Evolutionary conservation across 2,113 vertebrate species (phyloP), one percentile per base, ranked within the genome.

Genomic region (Ginglymostoma cirratum): DNA sequence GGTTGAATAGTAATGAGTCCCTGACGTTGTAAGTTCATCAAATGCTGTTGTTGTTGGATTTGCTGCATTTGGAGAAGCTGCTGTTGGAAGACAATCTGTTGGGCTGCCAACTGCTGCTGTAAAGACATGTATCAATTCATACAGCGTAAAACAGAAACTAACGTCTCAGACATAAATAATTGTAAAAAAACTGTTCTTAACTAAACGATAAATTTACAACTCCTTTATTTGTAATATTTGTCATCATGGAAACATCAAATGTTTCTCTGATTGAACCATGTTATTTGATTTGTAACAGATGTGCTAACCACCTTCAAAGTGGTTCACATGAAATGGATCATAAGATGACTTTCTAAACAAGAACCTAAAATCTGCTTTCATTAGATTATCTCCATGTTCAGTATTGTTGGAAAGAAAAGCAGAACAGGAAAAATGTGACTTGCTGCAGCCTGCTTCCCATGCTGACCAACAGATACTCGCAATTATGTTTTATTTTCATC

Each of bases 21-120:
- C 98, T 99, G 99, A 97, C 99, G 98, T 98, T 99, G 99, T 97
- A 99, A 99, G 98, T 98, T 99, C 97, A 99, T 98, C 98, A 99
- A 98, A 97, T 99, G 99, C 78, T 99, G 99, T 97, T 99, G 99
- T 98, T 99, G 99, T 97, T 99, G 99, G 97, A 99, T 98, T 97
- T 99, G 99, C 97, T 99, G 99, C 99, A 99, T 99, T 98, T 99
- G 99, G 97, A 99, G 98, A 97, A 99, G 99, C 97, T 99, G 99
- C 98, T 99, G 99, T 98, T 99, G 99, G 98, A 99, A 99, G 98
- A 99, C 99, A 97, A 99, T 99, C 99, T 99, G 99, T 98, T 99
- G 99, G 96, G 99, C 99, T 61, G 99, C 99, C 98, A 99, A 98
- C 98, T 99, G 99, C 98, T 99, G 98, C 97, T 99, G 99, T 66